A percentile compares a stretch with the other conserved stretches of the same genome.
These are phyloP conservation scores for Chanos chanos DNA, from an alignment of 2,797 vertebrate genomes.

Conservation along the genomic window DNA sequence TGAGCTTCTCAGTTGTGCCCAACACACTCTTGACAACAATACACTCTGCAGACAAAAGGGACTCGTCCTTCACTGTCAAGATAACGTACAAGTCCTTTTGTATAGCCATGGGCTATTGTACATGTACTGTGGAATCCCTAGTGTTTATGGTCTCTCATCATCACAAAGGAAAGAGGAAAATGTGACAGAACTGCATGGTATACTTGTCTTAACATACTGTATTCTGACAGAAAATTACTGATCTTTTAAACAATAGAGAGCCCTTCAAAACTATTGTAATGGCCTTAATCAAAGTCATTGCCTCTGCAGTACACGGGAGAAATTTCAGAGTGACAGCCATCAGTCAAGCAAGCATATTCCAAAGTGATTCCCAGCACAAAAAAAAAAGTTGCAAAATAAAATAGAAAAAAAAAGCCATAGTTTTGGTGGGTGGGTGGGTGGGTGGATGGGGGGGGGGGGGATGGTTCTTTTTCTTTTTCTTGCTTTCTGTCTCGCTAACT, in stretches of 20 bases:
- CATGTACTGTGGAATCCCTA: conserved; percentile 43
- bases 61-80: conserved; percentile 63
- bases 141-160: conserved; percentile 49
- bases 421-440: conserved; percentile 18
- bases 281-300: conserved; percentile 60
- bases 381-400: no score
- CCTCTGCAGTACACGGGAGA: conserved; percentile 7
- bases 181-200: conserved; percentile 65
- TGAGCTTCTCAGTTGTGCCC: conserved; percentile 46
- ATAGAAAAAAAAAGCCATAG: no score
- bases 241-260: conserved; percentile 56
- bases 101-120: conserved; percentile 66
- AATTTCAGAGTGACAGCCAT: conserved; percentile 7
- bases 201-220: conserved; percentile 54
- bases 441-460: no score
- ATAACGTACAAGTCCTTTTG: conserved; percentile 62
- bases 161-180: conserved; percentile 51
- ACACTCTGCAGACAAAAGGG: conserved; percentile 61
- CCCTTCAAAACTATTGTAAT: conserved; percentile 64
- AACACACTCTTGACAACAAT: conserved; percentile 45
- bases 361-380: no score
- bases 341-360: no score
- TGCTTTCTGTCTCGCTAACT: neutral
- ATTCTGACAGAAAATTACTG: conserved; percentile 46
- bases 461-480: no score